Percentiles rank a stretch among this genome's conserved stretches.
Evolutionary conservation across 2,888 invertebrate species (phyloP).

Genomic region (Sminthurinus aureus): DNA sequence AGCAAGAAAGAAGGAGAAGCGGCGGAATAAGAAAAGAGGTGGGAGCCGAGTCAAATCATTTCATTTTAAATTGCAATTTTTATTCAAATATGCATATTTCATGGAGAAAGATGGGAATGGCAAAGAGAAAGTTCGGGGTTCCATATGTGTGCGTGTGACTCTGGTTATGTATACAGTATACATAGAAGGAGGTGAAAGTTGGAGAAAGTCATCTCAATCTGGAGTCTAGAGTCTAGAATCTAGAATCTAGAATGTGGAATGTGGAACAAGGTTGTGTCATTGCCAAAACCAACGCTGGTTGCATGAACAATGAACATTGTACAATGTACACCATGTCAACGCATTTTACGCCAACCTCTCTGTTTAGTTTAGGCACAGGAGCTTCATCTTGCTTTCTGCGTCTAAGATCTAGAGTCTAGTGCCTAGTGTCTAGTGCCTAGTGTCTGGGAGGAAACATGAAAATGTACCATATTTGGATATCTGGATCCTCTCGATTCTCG

Average conservation of each 20-base stretch:
- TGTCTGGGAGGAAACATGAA: no score
- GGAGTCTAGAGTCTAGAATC: not conserved
- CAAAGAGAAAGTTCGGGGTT: not conserved
- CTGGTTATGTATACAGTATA: not conserved
- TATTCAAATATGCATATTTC: conserved; percentile 37
- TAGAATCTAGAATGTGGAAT: not conserved
- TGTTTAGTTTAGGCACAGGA: not conserved
- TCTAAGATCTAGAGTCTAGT: no score
- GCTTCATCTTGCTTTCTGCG: not conserved
- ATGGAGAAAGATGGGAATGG: conserved; percentile 9
- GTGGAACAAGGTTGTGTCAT: not conserved
- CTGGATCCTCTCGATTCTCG: no score
- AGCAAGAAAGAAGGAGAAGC: not conserved
- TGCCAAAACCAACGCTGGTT: not conserved
- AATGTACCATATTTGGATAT: no score
- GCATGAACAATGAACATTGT: not conserved
- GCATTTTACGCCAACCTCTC: not conserved
- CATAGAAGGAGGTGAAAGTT: not conserved
- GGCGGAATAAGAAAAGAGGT: not conserved
- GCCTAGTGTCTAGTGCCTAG: no score
- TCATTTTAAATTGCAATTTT: conserved; percentile 38
- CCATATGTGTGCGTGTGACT: not conserved
- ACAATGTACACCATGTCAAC: not conserved
- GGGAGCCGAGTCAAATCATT: conserved; percentile 1
- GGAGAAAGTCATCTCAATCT: not conserved